Percentiles rank a stretch among this genome's conserved stretches.
These are phyloP conservation scores for Zoanthus sansibaricus DNA, from an alignment of 92 coral and sea anemone genomes.

Conservation along the genomic window DNA sequence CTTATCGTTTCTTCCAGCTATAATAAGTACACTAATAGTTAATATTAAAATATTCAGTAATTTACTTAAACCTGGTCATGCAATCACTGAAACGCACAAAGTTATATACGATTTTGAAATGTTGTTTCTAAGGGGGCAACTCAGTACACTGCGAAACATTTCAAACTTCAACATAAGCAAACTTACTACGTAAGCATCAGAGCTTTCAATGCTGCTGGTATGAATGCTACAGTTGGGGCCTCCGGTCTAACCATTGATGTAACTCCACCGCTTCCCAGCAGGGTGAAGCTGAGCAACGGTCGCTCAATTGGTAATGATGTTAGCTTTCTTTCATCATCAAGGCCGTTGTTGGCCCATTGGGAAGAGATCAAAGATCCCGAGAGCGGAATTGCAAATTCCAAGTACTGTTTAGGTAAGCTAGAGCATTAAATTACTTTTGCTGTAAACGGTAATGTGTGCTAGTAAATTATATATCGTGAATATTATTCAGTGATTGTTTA, in stretches of 20 bases:
- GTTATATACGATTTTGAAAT: neutral
- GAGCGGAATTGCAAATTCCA: constrained; percentile 68
- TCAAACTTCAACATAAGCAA: constrained; percentile 53
- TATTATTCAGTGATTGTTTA: too few species aligned
- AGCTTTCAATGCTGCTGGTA: constrained; percentile 81
- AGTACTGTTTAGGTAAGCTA: constrained; percentile 76
- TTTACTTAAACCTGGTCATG: too few species aligned
- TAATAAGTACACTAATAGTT: too few species aligned
- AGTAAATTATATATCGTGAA: too few species aligned
- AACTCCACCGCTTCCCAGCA: constrained; percentile 70
- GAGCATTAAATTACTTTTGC: neutral
- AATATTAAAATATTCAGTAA: too few species aligned
- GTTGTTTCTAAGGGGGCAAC: constrained; percentile 42
- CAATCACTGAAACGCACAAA: too few species aligned
- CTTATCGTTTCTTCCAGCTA: too few species aligned
- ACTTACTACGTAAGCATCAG: constrained; percentile 75
- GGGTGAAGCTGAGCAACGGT: constrained; percentile 66
- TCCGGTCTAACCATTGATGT: constrained; percentile 71
- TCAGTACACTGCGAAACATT: constrained; percentile 33
- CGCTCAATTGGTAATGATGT: constrained; percentile 37
- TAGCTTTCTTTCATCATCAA: constrained; percentile 61
- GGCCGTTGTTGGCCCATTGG: constrained; percentile 74
- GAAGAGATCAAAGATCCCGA: constrained; percentile 73
- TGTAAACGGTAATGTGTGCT: too few species aligned
- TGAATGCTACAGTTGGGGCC: constrained; percentile 62